Evolutionary conservation across 2,888 invertebrate genomes (phyloP).

Genomic region (Euphydryas editha): DNA sequence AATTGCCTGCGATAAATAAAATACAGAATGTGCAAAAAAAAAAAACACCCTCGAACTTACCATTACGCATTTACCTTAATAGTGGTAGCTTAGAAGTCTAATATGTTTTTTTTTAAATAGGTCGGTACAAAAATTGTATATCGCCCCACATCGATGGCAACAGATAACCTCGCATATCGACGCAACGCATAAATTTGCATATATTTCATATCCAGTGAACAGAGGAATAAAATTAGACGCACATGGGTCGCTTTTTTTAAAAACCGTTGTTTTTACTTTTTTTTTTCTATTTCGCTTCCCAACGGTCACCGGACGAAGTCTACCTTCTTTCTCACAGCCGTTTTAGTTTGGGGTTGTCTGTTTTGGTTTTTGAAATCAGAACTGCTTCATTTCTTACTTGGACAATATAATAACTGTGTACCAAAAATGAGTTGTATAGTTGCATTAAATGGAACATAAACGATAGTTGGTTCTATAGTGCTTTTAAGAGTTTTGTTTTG

Average conservation of each 20-base stretch:
- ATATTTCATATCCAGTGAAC: conserved; percentile 82
- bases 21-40: not conserved
- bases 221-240: conserved; percentile 81
- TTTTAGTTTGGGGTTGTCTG: not conserved
- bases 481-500: too few relatives aligned
- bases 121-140: conserved; percentile 45
- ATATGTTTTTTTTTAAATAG: conserved; percentile 43
- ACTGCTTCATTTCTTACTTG: too few relatives aligned
- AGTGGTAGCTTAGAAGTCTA: conserved; percentile 36
- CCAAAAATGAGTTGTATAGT: too few relatives aligned
- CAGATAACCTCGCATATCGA: conserved; percentile 59
- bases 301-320: conserved; percentile 51
- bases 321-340: conserved; percentile 20
- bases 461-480: too few relatives aligned
- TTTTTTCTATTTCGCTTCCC: conserved; percentile 59
- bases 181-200: conserved; percentile 81
- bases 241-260: conserved; percentile 68
- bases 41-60: conserved; percentile 3
- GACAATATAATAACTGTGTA: too few relatives aligned
- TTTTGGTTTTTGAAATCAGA: not conserved
- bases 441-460: too few relatives aligned
- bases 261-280: conserved; percentile 73
- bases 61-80: conserved; percentile 25
- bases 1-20: not conserved
- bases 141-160: conserved; percentile 54